Conservation (phyloP, 2,888 invertebrate species). For the Notodonta dromedarius region DNA sequence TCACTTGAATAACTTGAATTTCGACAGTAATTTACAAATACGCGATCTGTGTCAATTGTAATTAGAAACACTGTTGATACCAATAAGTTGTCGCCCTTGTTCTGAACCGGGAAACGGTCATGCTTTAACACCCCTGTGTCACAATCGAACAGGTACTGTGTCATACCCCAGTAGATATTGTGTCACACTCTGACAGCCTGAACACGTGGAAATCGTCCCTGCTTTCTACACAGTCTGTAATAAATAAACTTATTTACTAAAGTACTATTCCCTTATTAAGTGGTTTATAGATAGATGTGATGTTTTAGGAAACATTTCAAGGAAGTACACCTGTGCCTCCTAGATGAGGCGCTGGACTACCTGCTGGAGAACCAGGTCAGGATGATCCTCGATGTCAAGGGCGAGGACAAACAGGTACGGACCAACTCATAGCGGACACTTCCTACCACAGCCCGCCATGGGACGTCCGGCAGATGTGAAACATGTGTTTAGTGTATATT, state of each 20-base stretch:
- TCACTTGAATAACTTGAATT: conserved; percentile 28
- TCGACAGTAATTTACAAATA: conserved; percentile 15
- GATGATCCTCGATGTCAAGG: conserved; percentile 92
- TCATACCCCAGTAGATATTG: conserved; percentile 87
- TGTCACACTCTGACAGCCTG: not conserved
- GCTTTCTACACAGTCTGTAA: no score
- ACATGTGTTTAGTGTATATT: no score
- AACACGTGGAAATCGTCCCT: no score
- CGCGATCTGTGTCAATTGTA: conserved; percentile 20
- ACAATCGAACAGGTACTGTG: no score
- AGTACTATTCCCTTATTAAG: no score
- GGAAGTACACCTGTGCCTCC: conserved; percentile 85
- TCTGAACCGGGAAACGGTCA: not conserved
- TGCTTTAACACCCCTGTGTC: not conserved
- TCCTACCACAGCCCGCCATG: no score
- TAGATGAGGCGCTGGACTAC: conserved; percentile 88
- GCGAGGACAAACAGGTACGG: conserved; percentile 83
- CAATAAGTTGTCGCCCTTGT: not conserved
- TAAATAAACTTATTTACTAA: no score
- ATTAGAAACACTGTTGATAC: conserved; percentile 5
- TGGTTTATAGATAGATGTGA: not conserved
- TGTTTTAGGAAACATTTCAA: conserved; percentile 85
- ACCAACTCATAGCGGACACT: no score
- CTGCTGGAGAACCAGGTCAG: conserved; percentile 87
- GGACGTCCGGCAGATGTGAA: no score